Evolutionary conservation across 1,140 invertebrate species (phyloP), one percentile per base, ranked within the genome.

Genomic region (Gryon sp.): DNA sequence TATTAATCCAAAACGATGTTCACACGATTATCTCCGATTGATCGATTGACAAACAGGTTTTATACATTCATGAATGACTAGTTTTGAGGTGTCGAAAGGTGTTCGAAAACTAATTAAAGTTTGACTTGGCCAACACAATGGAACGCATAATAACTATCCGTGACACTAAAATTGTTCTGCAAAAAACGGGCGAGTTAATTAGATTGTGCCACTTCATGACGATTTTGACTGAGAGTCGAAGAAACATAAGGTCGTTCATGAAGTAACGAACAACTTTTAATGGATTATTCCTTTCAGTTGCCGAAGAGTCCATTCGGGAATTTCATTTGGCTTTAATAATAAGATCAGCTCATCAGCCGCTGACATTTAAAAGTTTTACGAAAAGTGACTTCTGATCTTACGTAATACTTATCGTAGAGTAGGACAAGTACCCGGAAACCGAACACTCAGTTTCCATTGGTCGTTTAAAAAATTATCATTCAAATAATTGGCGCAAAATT

Each of bases 261-360:
- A 28, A 59, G 52, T 50, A 73, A 43, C 34, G 59, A 50, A 43
- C 34, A 63, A 73, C 50, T 73, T 73, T 73, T 73, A 73, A 65
- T 73, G 59, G 69, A 73, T 73, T 73, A 73, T 65, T 59, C 59
- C 19, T 46, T 73, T 57, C 34, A 32, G 22, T 55, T 34, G 16
- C 4, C 26, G 11, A 63, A 22, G 60, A 59, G 34, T 59, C 45
- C 36, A 50, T 41, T 65, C 43, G 15, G 53, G 43, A 59, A 74
- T 65, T 65, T 60, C 60, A 53, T 66, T 65, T 40, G 28, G 28
- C 28, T 74, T 60, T 59, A 60, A 66, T 74, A 74, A 65, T 46
- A 45, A 65, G 59, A 73, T 73, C 69, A 65, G 34, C 43, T 65
- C 69, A 52, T 73, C 41, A 65, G 15, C 43, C 41, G 52, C 57